phyloP scores from a whole-genome alignment of 2,888 invertebrate species.

The Chelonus formosanus region DNA sequence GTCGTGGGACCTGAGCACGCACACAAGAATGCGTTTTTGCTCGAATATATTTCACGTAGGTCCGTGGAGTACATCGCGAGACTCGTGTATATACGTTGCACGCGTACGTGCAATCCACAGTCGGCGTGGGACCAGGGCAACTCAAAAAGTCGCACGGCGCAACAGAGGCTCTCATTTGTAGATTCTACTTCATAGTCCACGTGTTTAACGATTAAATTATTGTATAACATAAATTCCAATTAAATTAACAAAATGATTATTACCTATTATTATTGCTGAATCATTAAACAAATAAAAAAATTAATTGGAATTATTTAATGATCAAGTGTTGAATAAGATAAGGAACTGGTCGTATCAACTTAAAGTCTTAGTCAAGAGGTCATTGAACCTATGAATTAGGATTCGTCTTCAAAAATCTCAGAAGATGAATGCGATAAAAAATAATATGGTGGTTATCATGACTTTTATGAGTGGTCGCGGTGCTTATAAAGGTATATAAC shows the following conservation, averaged over 20 bases:
- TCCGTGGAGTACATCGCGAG: conserved; percentile 1
- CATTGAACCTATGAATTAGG: conserved; percentile 10
- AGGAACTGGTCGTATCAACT: not conserved
- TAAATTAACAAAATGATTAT: too few species aligned
- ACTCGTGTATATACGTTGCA: conserved; percentile 28
- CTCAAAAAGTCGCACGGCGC: conserved; percentile 64
- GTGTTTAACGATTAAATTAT: conserved; percentile 3
- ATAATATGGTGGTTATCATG: conserved; percentile 5
- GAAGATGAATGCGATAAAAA: conserved; percentile 2
- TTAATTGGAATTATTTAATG: too few species aligned
- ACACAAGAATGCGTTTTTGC: conserved; percentile 26
- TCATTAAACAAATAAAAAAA: too few species aligned
- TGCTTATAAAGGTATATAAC: not conserved
- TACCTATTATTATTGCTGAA: too few species aligned
- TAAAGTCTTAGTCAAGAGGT: conserved; percentile 4
- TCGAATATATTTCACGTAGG: conserved; percentile 25
- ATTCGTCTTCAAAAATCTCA: conserved; percentile 5
- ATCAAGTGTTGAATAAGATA: too few species aligned
- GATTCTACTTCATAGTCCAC: conserved; percentile 6
- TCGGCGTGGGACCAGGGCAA: conserved; percentile 62
- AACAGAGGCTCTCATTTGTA: conserved; percentile 57
- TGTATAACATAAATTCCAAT: too few species aligned
- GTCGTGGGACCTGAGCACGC: not conserved
- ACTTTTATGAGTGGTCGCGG: conserved; percentile 7
- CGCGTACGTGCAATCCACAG: conserved; percentile 49